phyloP scores from a whole-genome alignment of 2,113 vertebrate species.

The Oryzias curvinotus region DNA sequence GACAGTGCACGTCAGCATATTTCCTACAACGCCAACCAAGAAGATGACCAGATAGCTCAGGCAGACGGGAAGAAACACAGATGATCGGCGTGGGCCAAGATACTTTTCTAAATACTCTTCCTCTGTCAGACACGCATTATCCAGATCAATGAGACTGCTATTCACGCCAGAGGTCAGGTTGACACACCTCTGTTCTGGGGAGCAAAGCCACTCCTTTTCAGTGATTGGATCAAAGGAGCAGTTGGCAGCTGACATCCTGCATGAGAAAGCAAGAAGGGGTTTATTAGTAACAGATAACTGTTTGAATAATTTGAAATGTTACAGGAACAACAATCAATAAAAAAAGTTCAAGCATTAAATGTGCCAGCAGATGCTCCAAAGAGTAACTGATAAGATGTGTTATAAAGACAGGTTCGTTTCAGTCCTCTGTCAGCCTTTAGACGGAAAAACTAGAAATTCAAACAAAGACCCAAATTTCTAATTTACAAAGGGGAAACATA shows the following conservation, averaged over 20 bases:
- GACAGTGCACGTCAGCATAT: constrained; percentile 86
- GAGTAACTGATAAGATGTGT: no score
- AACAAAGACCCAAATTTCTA: no score
- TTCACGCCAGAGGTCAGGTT: constrained; percentile 67
- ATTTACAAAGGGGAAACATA: no score
- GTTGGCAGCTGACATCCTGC: constrained; percentile 65
- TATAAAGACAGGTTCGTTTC: no score
- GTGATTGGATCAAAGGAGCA: constrained; percentile 58
- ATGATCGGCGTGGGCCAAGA: constrained; percentile 82
- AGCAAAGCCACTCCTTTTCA: constrained; percentile 23
- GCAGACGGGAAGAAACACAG: constrained; percentile 85
- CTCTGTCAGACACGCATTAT: constrained; percentile 79
- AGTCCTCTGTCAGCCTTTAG: no score
- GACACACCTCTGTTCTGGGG: constrained; percentile 43
- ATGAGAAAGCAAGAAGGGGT: not conserved
- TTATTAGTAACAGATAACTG: no score
- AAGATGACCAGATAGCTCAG: constrained; percentile 89
- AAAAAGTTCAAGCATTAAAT: no score
- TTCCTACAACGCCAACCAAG: constrained; percentile 84
- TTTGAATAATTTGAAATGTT: no score
- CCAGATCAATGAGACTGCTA: constrained; percentile 30
- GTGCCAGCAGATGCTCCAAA: no score
- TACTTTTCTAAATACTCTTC: constrained; percentile 81
- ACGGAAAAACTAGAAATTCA: no score
- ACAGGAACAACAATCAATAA: no score